Evolutionary conservation across 64 coral and sea anemone genomes (phyloP).

Genomic region (Exaiptasia diaphana): DNA sequence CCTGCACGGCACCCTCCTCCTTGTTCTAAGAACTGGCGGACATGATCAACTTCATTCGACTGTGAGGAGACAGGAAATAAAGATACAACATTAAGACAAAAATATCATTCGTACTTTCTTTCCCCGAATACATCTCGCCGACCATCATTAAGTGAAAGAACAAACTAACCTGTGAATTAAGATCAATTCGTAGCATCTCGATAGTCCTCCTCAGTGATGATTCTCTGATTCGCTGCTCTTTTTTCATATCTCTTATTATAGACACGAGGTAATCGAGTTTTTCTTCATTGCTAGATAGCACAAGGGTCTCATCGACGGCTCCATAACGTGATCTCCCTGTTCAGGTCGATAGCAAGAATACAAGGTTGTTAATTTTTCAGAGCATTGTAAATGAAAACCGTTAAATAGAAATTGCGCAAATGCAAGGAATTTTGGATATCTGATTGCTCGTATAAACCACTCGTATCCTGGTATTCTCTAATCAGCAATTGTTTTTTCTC

Average conservation of each 20-base stretch:
- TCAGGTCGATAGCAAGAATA: too few species aligned
- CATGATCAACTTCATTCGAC: background rate
- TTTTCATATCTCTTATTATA: background rate
- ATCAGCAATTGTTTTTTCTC: too few species aligned
- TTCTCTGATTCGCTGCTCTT: background rate
- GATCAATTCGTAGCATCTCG: constrained; percentile 13
- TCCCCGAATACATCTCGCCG: too few species aligned
- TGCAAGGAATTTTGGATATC: too few species aligned
- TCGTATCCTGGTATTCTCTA: too few species aligned
- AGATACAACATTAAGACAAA: too few species aligned
- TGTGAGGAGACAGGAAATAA: background rate
- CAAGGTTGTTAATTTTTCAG: too few species aligned
- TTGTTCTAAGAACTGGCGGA: background rate
- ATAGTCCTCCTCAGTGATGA: background rate
- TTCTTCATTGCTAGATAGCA: background rate
- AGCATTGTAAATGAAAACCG: too few species aligned
- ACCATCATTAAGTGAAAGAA: too few species aligned
- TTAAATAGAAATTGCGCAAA: too few species aligned
- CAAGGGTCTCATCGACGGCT: background rate
- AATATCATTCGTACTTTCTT: too few species aligned
- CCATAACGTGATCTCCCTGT: background rate
- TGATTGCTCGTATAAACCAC: too few species aligned
- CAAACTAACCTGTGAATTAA: background rate
- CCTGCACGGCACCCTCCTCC: background rate
- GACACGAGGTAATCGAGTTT: constrained; percentile 4